Conservation (phyloP, 2,113 vertebrate species). For the Rhea americana region DNA sequence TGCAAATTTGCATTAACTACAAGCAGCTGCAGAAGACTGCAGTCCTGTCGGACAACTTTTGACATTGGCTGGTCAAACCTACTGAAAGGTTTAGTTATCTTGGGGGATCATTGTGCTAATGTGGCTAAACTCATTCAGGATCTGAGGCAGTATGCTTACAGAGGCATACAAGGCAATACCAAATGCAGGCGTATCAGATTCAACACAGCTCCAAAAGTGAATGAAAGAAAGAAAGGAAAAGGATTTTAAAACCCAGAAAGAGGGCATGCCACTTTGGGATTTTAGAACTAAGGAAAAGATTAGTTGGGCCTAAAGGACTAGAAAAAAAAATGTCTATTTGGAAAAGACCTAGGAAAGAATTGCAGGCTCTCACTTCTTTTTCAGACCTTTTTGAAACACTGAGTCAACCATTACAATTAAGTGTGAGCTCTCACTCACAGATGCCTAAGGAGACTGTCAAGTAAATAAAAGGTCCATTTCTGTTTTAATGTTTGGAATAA, state of each 20-base stretch:
- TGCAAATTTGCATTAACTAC: not conserved
- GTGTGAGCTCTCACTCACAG: not conserved
- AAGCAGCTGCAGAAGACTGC: not conserved
- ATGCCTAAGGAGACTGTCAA: not conserved
- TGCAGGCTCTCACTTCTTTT: not conserved
- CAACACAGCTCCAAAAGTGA: not conserved
- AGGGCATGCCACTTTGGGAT: rapidly evolving
- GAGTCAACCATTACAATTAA: not conserved
- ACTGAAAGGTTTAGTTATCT: not conserved
- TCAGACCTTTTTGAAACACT: not conserved
- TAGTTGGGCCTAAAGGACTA: not conserved
- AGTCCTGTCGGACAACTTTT: rapidly evolving
- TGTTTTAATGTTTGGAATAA: slow-evolving; percentile 8
- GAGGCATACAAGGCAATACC: not conserved
- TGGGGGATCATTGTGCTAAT: not conserved
- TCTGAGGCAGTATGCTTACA: rapidly evolving
- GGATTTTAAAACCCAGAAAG: not conserved
- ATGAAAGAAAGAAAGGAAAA: not conserved
- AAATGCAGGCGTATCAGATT: not conserved
- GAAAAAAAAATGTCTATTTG: not conserved
- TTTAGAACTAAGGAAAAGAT: not conserved
- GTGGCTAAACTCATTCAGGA: not conserved
- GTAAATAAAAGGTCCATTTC: not conserved
- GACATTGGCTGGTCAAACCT: not conserved
- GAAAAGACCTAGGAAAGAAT: not conserved